Percentiles rank a stretch among this genome's conserved stretches.
Evolutionary conservation across 2,797 vertebrate genomes (phyloP).

Genomic region (Scolopax bukidnonensis): DNA sequence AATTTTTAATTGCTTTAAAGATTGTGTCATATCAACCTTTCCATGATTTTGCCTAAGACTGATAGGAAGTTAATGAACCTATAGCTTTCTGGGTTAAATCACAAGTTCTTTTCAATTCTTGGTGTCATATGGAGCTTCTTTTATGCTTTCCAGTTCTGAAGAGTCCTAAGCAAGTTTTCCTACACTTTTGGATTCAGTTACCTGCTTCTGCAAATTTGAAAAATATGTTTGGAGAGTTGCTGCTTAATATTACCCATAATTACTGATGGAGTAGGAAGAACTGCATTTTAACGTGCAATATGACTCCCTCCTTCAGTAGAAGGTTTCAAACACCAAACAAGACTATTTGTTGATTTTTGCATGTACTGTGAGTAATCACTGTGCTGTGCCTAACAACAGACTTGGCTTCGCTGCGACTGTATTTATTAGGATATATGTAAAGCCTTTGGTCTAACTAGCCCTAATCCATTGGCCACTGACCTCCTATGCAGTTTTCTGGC

Average conservation of each 20-base stretch:
- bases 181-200: background rate
- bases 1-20: conserved; percentile 2
- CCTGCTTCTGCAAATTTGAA: background rate
- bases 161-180: background rate
- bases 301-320: background rate
- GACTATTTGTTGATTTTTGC: background rate
- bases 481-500: background rate
- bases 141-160: background rate
- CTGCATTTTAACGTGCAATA: background rate
- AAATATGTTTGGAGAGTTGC: background rate
- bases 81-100: background rate
- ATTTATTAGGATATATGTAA: background rate
- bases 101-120: background rate
- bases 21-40: background rate
- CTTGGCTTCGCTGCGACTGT: background rate
- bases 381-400: background rate
- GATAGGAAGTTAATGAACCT: background rate
- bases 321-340: background rate
- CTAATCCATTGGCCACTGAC: background rate
- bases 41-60: background rate
- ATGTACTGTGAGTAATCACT: background rate
- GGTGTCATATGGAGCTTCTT: background rate
- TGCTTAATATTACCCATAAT: background rate
- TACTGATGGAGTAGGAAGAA: conserved; percentile 17
- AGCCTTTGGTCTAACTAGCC: background rate